Percentiles rank a stretch among this genome's conserved stretches.
phyloP scores from a whole-genome alignment of 2,797 vertebrate species.

The Gymnopithys bicolor region DNA sequence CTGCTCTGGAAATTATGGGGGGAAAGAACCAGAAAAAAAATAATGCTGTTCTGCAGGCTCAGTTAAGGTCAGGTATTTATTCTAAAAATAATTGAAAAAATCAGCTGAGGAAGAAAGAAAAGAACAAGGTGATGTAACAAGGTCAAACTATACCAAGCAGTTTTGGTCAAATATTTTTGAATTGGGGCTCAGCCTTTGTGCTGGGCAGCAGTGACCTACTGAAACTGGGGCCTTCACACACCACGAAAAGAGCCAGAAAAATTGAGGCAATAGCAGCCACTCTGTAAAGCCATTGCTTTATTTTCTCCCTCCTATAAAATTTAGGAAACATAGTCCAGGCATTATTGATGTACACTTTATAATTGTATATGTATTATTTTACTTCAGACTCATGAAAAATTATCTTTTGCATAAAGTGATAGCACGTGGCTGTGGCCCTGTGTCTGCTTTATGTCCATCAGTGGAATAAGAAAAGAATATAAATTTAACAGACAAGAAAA shows the following conservation, averaged over 20 bases:
- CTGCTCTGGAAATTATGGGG: background rate
- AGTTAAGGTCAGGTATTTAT: background rate
- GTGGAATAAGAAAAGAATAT: background rate
- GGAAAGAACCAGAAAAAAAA: background rate
- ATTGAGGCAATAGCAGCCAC: background rate
- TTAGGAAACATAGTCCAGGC: background rate
- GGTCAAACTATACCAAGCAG: background rate
- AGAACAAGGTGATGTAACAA: background rate
- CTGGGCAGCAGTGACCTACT: background rate
- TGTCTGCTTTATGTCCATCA: background rate
- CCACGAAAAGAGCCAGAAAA: background rate
- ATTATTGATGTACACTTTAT: background rate
- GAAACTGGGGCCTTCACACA: background rate
- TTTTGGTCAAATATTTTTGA: background rate
- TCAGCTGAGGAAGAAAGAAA: background rate
- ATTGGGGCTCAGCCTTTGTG: background rate
- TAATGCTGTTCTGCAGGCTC: background rate
- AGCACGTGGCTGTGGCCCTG: fast-evolving
- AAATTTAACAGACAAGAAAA: background rate
- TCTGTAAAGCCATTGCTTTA: background rate
- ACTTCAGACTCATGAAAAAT: background rate
- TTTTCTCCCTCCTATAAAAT: background rate
- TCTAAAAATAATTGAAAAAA: background rate
- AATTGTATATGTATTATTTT: background rate
- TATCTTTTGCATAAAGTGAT: background rate